These are phyloP conservation scores for Holothuria leucospilota DNA, from an alignment of 53 echinoderm and acorn worm species.

Conservation along the genomic window DNA sequence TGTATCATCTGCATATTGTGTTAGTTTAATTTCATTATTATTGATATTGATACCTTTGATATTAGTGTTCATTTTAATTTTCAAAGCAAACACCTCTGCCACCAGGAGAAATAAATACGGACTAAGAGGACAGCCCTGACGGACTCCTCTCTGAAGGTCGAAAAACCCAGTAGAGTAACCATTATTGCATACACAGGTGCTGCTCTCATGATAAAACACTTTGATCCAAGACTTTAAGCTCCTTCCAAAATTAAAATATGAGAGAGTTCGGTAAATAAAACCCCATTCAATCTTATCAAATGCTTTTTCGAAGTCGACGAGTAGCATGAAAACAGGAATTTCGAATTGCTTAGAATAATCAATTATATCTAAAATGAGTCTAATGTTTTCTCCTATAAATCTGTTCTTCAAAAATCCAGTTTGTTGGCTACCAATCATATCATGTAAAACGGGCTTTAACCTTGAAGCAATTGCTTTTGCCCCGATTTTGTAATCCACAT, in stretches of 20 bases:
- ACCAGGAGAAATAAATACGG: slow-evolving; percentile 52
- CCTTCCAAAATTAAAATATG: slow-evolving; percentile 44
- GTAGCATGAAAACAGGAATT: slow-evolving; percentile 30
- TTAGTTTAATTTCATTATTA: neutral
- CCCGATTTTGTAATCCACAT: slow-evolving; percentile 62
- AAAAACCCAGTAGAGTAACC: slow-evolving; percentile 42
- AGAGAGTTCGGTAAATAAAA: slow-evolving; percentile 24
- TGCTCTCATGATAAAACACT: slow-evolving; percentile 36
- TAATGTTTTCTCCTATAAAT: slow-evolving; percentile 61
- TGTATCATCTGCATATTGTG: slow-evolving; percentile 20
- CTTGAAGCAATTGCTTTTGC: slow-evolving; percentile 55
- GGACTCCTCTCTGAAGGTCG: neutral
- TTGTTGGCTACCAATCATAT: slow-evolving; percentile 55
- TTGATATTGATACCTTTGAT: neutral
- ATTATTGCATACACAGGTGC: slow-evolving; percentile 49
- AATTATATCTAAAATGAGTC: slow-evolving; percentile 46
- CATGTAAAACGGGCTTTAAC: slow-evolving; percentile 51
- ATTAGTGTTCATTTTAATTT: neutral
- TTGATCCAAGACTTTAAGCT: slow-evolving; percentile 25
- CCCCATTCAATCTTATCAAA: slow-evolving; percentile 45
- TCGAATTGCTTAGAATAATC: slow-evolving; percentile 23
- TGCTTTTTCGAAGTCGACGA: slow-evolving; percentile 32
- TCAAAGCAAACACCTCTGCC: slow-evolving; percentile 38
- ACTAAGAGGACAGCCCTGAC: slow-evolving; percentile 34
- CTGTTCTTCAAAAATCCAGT: slow-evolving; percentile 59